Base-by-base conservation (phyloP, 2,888 invertebrate species). In the Lymantria dispar region DNA sequence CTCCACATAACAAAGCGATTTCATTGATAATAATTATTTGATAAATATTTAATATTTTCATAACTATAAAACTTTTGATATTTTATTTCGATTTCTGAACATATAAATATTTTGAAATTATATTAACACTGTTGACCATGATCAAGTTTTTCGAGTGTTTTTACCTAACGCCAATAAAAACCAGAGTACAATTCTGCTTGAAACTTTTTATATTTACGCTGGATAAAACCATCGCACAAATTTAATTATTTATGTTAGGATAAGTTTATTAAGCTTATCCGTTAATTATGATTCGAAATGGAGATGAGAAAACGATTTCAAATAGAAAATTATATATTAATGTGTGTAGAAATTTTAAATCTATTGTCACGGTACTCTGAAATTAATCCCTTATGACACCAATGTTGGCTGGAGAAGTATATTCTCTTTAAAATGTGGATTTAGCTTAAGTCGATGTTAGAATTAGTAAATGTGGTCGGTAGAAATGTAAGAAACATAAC, bases 391-490 rank as follows among this genome's bases (percentile, higher is more conserved):
- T 68, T 62, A 76, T 78, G 72, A 87, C 84, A 86, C 84, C 86
- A 85, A 85, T 78, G 76, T 78, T 62, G 64, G 70, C 72, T 61
- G 68, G 71, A 58, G 45, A 50, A 62, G 62, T 75, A 76, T 33
- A 78, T 64, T 71, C 68, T 68, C 33, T 10, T 66, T 70, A 60
- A 70, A 56, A 54, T 59, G 66, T 66, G 65, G 62, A 69, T 75
- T 79, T 83, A 83, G 72, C 52, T 14, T 86, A 77, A 78, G 62
- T 87, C 63, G 85, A 74, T 90, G 90, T 90, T 90, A 87, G 88
- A 64, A 63, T 66, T 88, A 90, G 88, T 79, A 61, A 72, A 78
- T 74, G 80, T 85, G 90, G 87, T 89, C 88, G 87, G 87, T 88
- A 87, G 86, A 83, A 70, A 68, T 70, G 5, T 22, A n/a, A n/a